phyloP scores from a whole-genome alignment of 2,888 invertebrate species.

The Rosalia funebris region DNA sequence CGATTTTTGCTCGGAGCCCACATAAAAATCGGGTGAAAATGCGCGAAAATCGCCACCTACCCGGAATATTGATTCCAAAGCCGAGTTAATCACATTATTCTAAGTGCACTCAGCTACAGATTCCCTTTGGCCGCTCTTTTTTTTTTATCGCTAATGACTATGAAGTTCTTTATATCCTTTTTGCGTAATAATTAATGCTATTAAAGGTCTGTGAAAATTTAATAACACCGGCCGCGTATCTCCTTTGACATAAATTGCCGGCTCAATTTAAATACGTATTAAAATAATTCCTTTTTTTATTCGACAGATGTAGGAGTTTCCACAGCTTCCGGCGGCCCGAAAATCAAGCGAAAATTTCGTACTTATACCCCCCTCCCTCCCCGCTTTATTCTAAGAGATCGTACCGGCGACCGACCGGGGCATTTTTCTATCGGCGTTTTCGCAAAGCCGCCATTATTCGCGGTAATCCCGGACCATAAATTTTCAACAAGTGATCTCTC shows the following conservation, averaged over 20 bases:
- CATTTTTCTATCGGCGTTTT: too few species aligned
- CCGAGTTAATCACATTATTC: constrained; percentile 40
- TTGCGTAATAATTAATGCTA: constrained; percentile 23
- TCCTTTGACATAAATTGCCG: constrained; percentile 3
- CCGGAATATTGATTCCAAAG: constrained; percentile 15
- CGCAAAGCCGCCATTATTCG: too few species aligned
- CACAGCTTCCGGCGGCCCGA: too few species aligned
- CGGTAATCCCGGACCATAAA: not conserved
- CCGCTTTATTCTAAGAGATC: too few species aligned
- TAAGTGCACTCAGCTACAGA: constrained; percentile 38
- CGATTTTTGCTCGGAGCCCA: too few species aligned
- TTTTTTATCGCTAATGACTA: not conserved
- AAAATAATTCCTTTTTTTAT: constrained; percentile 9
- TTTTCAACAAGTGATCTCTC: not conserved
- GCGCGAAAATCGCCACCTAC: not conserved
- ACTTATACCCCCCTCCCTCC: too few species aligned
- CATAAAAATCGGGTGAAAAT: too few species aligned
- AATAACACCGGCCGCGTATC: constrained; percentile 3
- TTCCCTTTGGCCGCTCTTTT: constrained; percentile 17
- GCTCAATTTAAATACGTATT: constrained; percentile 10
- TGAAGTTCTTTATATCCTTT: constrained; percentile 37
- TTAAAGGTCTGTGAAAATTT: constrained; percentile 24
- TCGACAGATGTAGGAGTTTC: constrained; percentile 2
- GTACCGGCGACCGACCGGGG: too few species aligned
- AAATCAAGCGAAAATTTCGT: too few species aligned